Evolutionary conservation across 2,888 invertebrate species (phyloP).

Genomic region (Stictocephala bisonia): DNA sequence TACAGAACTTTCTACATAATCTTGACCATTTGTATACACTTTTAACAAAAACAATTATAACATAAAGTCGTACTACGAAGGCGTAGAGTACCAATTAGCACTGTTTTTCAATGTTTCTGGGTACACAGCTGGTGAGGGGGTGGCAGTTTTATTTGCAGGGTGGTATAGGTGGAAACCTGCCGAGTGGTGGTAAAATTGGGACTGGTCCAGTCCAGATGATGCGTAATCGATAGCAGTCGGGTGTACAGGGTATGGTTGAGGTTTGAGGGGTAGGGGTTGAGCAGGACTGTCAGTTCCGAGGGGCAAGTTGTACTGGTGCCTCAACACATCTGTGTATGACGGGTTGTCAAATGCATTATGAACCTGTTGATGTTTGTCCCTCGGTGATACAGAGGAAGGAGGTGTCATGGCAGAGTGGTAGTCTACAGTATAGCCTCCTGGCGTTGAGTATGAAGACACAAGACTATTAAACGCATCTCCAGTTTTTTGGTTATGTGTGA

Average conservation of each 20-base stretch:
- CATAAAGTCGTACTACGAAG: conserved; percentile 71
- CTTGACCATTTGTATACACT: conserved; percentile 19
- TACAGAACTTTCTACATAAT: conserved; percentile 36
- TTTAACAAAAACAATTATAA: conserved; percentile 26
- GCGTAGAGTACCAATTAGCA: conserved; percentile 82
- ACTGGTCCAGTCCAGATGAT: conserved; percentile 79
- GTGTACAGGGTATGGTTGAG: conserved; percentile 83
- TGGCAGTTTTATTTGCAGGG: conserved; percentile 76
- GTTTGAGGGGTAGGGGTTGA: conserved; percentile 84
- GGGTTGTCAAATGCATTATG: conserved; percentile 63
- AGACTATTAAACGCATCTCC: conserved; percentile 71
- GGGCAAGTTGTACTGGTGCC: conserved; percentile 75
- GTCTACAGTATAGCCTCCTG: conserved; percentile 74
- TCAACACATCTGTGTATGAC: conserved; percentile 66
- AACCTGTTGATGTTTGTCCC: conserved; percentile 80
- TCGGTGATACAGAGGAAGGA: conserved; percentile 95
- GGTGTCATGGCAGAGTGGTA: conserved; percentile 97
- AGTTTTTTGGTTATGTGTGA: conserved; percentile 64
- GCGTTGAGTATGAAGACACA: conserved; percentile 69
- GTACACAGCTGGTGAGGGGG: conserved; percentile 60
- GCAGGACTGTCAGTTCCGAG: conserved; percentile 71
- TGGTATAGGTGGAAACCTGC: conserved; percentile 92
- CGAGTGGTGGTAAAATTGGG: conserved; percentile 80
- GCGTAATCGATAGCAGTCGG: conserved; percentile 69
- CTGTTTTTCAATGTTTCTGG: conserved; percentile 65